These are phyloP conservation scores for Pangasius larnaudii DNA, from an alignment of 2,797 vertebrate genomes.

Conservation along the genomic window DNA sequence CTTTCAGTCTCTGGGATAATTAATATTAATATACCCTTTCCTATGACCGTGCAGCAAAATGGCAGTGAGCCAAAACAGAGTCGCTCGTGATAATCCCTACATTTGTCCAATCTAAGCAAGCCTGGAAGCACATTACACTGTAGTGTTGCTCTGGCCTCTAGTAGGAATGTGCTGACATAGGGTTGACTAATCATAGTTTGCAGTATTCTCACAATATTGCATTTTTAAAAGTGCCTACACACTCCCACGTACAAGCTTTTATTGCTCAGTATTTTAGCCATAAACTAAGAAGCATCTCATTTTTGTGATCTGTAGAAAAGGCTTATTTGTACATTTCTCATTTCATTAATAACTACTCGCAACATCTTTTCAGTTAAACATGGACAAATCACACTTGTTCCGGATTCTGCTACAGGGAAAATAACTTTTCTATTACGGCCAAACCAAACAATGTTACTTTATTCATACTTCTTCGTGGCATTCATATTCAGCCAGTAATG, in stretches of 20 bases:
- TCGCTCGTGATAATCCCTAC: neutral
- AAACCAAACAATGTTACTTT: neutral
- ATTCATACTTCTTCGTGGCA: neutral
- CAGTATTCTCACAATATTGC: neutral
- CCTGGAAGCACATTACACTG: neutral
- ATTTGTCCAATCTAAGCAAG: conserved; percentile 2
- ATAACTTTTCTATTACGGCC: neutral
- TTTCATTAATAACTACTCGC: neutral
- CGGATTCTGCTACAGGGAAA: neutral
- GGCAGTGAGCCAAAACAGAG: neutral
- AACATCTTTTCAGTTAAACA: neutral
- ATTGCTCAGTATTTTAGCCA: neutral
- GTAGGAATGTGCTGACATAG: neutral
- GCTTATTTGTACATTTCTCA: neutral
- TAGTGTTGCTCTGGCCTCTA: neutral
- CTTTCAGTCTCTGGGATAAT: neutral
- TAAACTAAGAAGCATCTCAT: no score
- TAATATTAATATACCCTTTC: neutral
- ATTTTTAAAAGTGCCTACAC: neutral
- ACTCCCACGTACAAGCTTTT: neutral
- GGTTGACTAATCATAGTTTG: neutral
- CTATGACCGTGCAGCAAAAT: conserved; percentile 2
- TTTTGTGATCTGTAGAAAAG: neutral
- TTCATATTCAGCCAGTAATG: neutral
- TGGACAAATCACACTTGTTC: neutral